Evolutionary conservation across 2,797 vertebrate species (phyloP), one percentile per base, ranked within the genome.

Genomic region (Glyptemys insculpta): DNA sequence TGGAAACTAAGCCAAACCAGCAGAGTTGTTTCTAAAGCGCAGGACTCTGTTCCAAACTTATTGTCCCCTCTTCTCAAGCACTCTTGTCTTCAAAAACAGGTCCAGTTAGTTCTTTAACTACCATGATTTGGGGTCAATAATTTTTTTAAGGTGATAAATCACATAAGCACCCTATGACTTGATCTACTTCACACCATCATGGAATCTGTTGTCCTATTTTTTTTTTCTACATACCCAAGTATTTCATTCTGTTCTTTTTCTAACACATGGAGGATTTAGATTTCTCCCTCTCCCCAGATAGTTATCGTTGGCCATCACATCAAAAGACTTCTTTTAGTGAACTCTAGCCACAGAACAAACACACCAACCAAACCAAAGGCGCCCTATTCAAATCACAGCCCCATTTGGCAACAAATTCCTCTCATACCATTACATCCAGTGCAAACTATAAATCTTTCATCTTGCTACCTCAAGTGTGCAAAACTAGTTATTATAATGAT

Each of bases 291-390:
- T 98, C 92, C 90, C 88, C 94, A 93, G 93, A 95, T 57, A 97
- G 95, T 97, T 98, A 90, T 81, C 37, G 0, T 97, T 98, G 97
- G 97, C 97, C 88, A 85, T 54, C 23, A 92, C 49, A 96, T 97
- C 93, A 96, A 96, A 98, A 96, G 92, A 52, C 44, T 96, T 96
- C 44, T 90, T 97, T 97, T 96, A 93, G 79, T 91, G 95, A 97
- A 93, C 88, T 96, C 56, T 81, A 96, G 96, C 95, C 97, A 97
- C 93, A 97, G 94, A 96, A 97, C 91, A 98, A 98, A 98, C 84
- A 97, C 50, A 94, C 91, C 86, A 96, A 97, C 94, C 88, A 97
- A 97, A 98, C 92, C 97, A 96, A 96, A 91, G 86, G 94, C 96
- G 57, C 94, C 94, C 97, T 96, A 86, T 97, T 97, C 97, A 97